phyloP scores from a whole-genome alignment of 2,888 invertebrate species.

The Cantharis flavilabris region DNA sequence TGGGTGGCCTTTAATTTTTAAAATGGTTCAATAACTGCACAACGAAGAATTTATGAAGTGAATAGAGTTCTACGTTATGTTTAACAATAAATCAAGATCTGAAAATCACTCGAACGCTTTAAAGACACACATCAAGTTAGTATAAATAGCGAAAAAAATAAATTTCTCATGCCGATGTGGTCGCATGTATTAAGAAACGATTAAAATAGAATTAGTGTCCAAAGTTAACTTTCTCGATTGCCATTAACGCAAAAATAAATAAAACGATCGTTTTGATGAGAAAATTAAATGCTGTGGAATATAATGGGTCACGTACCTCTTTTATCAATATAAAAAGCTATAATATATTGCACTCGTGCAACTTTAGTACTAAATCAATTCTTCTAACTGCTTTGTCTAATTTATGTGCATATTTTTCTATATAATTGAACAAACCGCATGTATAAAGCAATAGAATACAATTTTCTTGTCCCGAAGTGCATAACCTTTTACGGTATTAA shows the following conservation, averaged over 20 bases:
- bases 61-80: background rate
- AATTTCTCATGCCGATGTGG: background rate
- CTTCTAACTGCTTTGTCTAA: slow-evolving; percentile 12
- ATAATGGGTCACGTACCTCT: slow-evolving; percentile 17
- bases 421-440: slow-evolving; percentile 12
- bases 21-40: slow-evolving; percentile 8
- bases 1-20: slow-evolving; percentile 33
- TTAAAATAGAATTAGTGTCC: background rate
- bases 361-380: slow-evolving; percentile 20
- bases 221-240: background rate
- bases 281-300: slow-evolving; percentile 1
- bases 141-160: background rate
- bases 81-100: background rate
- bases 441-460: slow-evolving; percentile 14
- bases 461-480: slow-evolving; percentile 1
- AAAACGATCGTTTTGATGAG: background rate
- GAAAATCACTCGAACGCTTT: background rate
- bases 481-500: slow-evolving; percentile 2
- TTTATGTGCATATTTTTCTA: slow-evolving; percentile 18
- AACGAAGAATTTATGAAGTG: background rate
- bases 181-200: background rate
- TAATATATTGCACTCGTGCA: slow-evolving; percentile 18
- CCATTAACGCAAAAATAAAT: background rate
- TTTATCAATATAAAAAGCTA: slow-evolving; percentile 10
- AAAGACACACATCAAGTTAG: background rate